These are phyloP conservation scores for Drosophila leonis DNA, from an alignment of 2,888 invertebrate species.

Conservation along the genomic window DNA sequence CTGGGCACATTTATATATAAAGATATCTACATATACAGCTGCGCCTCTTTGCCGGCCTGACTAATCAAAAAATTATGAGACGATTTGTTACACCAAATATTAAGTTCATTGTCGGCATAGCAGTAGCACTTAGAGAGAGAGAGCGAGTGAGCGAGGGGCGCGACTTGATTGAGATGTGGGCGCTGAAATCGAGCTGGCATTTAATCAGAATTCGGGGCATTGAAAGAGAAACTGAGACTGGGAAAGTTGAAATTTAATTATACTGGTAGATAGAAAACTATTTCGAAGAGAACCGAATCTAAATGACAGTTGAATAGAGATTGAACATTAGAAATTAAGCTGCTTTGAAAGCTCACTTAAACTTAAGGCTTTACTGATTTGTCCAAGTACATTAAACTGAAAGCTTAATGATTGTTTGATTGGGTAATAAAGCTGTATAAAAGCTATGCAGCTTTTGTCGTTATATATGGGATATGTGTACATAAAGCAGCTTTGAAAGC, in stretches of 20 bases:
- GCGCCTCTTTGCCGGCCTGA: conserved; percentile 53
- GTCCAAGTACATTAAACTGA: background rate
- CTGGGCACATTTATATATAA: conserved; percentile 9
- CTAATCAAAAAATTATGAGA: conserved; percentile 76
- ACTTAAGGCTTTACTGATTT: background rate
- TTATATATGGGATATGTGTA: background rate
- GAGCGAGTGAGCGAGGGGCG: background rate
- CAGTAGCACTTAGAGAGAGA: conserved; percentile 9
- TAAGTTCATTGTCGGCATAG: conserved; percentile 47
- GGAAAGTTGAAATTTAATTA: conserved; percentile 16
- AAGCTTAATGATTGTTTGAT: background rate
- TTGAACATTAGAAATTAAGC: background rate
- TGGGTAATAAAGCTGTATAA: background rate
- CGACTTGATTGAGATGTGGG: conserved; percentile 73
- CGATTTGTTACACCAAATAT: conserved; percentile 71
- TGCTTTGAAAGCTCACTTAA: background rate
- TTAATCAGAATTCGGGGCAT: conserved; percentile 32
- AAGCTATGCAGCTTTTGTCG: background rate
- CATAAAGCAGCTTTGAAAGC: background rate
- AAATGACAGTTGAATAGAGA: background rate
- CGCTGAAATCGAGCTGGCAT: conserved; percentile 30
- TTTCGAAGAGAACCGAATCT: background rate
- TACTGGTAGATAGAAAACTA: background rate
- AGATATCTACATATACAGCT: conserved; percentile 9
- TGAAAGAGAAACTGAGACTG: conserved; percentile 20